Percentiles rank a stretch among this genome's conserved stretches.
Conservation (phyloP, 2,113 vertebrate genomes). For the Pitta sordida region DNA sequence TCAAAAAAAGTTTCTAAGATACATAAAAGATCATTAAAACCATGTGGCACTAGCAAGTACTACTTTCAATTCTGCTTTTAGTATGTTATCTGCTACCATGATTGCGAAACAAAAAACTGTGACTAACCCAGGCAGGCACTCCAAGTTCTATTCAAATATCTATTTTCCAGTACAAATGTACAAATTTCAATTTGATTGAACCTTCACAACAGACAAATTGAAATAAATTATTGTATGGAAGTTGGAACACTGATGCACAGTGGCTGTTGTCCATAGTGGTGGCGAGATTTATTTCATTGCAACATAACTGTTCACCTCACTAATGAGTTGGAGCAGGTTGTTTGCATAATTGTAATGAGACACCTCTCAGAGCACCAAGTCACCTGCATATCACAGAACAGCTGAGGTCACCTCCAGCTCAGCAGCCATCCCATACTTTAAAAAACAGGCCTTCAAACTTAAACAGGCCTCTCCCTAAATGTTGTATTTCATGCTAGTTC, state of each 20-base stretch:
- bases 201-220: neutral
- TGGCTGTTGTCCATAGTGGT: neutral
- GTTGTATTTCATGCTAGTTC: neutral
- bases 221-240: neutral
- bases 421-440: neutral
- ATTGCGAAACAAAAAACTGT: neutral
- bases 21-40: neutral
- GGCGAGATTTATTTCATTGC: neutral
- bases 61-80: neutral
- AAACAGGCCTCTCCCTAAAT: neutral
- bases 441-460: no score
- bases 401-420: neutral
- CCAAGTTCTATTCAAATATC: neutral
- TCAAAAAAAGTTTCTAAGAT: neutral
- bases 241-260: neutral
- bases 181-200: neutral
- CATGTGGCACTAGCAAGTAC: neutral
- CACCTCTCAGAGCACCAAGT: neutral
- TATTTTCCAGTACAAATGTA: neutral
- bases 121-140: neutral
- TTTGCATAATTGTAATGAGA: neutral
- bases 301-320: neutral
- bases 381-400: rapidly evolving
- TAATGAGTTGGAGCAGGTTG: neutral
- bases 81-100: neutral